A percentile compares a stretch with the other conserved stretches of the same genome.
phyloP scores from a whole-genome alignment of 2,797 vertebrate genomes.

The Acanthurus tractus region DNA sequence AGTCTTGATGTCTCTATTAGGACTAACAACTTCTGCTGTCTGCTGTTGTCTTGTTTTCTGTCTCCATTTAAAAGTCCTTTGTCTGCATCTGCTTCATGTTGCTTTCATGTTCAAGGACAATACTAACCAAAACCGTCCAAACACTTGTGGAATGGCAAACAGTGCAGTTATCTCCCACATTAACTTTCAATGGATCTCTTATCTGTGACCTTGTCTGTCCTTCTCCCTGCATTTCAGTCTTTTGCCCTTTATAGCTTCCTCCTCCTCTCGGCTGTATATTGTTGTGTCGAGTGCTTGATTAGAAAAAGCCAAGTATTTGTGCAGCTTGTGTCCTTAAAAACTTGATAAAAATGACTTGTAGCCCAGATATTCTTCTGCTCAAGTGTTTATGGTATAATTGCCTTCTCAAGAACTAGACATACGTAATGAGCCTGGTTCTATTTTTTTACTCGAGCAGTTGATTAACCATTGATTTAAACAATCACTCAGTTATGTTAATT shows the following conservation, averaged over 20 bases:
- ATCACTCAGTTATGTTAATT: neutral
- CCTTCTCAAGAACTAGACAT: neutral
- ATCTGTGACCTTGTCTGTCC: slow-evolving; percentile 54
- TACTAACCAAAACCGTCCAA: slow-evolving; percentile 23
- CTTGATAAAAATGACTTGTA: slow-evolving; percentile 14
- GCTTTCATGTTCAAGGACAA: slow-evolving; percentile 54
- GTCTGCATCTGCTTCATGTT: slow-evolving; percentile 11
- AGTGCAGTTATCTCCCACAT: slow-evolving; percentile 39
- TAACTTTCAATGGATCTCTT: slow-evolving; percentile 36
- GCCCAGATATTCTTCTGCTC: neutral
- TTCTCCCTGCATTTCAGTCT: slow-evolving; percentile 18
- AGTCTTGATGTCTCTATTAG: slow-evolving; percentile 25
- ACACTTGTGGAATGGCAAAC: slow-evolving; percentile 43
- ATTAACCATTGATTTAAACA: neutral
- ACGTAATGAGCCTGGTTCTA: neutral
- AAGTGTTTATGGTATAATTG: neutral
- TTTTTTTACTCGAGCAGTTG: no score
- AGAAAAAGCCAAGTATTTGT: slow-evolving; percentile 17
- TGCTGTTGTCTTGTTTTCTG: slow-evolving; percentile 17
- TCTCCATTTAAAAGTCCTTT: slow-evolving; percentile 10
- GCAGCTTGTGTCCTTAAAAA: slow-evolving; percentile 22
- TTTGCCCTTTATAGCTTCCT: slow-evolving; percentile 28
- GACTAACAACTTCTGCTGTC: slow-evolving; percentile 29
- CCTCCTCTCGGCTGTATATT: slow-evolving; percentile 20
- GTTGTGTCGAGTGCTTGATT: slow-evolving; percentile 25